Base-by-base conservation (phyloP, 1,140 invertebrate species). In the Stratiolaelaps scimitus region DNA sequence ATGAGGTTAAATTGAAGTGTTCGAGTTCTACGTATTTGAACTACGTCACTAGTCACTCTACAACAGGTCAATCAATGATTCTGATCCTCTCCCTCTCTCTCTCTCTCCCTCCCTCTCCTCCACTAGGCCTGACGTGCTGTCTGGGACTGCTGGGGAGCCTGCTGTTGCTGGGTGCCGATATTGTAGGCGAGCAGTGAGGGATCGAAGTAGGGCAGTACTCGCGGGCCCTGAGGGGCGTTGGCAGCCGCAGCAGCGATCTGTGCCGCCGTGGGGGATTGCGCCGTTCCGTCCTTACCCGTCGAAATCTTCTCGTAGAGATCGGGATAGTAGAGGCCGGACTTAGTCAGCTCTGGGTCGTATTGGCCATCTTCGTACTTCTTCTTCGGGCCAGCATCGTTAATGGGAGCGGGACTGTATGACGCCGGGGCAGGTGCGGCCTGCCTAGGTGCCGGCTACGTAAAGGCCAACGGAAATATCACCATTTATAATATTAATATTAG, bases 281-380 rank as follows among this genome's bases (percentile, higher is more conserved):
- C 5, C 34, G 34, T 40, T 40, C 34, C 34, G 53, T 60, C 53
- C 53, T 60, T 60, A 60, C 53, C 53, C 26, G 53, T 17, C 15
- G 53, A 34, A 26, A 60, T 60, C 23, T 60, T 60, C 53, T 60
- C 53, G 53, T 60, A 60, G 15, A 60, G 23, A 19, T 60, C 53
- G 17, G 53, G 53, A 34, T 60, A 60, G 53, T 60, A 60, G 53
- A 60, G 53, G 10, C 53, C 53, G 10, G 53, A 15, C 23, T 60
- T 60, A 15, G 53, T 60, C 53, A 60, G 10, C 26, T 60, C 53
- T 15, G 53, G 53, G 20, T 60, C 53, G 53, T 60, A 60, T 2
- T 60, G 53, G 15, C 53, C 53, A 34, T 60, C 53, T 60, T 60
- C 53, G 53, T 60, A 60, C 23, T 60, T 60, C 53, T 60, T 60